These are phyloP conservation scores for Gymnothorax reevesii DNA, from an alignment of 2,797 vertebrate species.

Conservation along the genomic window DNA sequence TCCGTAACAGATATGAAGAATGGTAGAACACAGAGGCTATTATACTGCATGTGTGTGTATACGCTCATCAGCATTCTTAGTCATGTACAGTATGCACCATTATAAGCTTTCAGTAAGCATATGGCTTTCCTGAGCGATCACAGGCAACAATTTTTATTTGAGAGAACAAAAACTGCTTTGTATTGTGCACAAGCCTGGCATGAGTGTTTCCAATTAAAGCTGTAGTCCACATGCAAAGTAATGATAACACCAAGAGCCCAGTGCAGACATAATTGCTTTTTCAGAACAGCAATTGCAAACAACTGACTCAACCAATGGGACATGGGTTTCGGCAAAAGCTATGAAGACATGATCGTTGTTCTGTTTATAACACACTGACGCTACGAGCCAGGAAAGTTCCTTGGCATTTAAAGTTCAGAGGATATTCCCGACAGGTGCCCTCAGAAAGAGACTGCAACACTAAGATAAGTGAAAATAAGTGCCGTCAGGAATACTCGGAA, in stretches of 20 bases:
- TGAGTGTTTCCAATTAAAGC: neutral
- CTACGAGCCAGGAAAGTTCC: neutral
- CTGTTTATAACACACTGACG: neutral
- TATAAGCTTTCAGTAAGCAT: slow-evolving; percentile 25
- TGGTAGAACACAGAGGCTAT: slow-evolving; percentile 13
- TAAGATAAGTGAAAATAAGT: neutral
- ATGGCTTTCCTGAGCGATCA: slow-evolving; percentile 8
- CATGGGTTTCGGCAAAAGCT: neutral
- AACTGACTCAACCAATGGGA: neutral
- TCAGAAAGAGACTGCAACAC: neutral
- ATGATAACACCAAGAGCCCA: neutral
- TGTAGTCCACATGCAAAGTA: neutral
- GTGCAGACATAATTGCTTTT: neutral
- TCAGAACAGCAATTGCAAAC: neutral
- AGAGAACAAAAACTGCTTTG: neutral
- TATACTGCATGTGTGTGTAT: neutral
- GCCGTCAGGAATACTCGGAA: neutral
- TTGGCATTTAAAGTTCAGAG: neutral
- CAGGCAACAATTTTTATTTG: slow-evolving; percentile 9
- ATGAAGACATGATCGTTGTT: neutral
- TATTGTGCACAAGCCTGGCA: neutral
- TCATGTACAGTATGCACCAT: slow-evolving; percentile 9
- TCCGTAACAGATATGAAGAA: slow-evolving; percentile 15
- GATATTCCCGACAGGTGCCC: neutral
- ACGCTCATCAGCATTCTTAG: slow-evolving; percentile 21